phyloP scores from a whole-genome alignment of 2,888 invertebrate genomes.

The Cataglyphis cursor region DNA sequence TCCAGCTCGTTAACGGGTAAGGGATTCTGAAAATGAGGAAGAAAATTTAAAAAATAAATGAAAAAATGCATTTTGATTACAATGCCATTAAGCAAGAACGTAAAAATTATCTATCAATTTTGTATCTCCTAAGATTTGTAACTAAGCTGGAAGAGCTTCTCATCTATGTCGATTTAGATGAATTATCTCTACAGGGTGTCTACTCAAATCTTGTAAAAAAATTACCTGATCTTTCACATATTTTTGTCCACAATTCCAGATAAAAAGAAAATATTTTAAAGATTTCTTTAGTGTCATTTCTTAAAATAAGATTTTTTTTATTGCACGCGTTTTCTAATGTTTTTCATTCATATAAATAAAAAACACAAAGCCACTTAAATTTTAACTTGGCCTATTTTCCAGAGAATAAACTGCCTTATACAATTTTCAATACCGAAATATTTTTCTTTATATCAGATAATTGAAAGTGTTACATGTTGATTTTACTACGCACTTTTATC shows the following conservation, averaged over 20 bases:
- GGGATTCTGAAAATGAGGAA: conserved; percentile 22
- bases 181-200: neutral
- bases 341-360: no score
- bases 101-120: conserved; percentile 8
- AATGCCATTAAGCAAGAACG: neutral
- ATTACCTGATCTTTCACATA: no score
- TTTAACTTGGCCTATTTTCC: no score
- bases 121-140: neutral
- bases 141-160: no score
- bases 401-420: no score
- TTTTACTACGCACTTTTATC: neutral
- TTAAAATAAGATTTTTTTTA: no score
- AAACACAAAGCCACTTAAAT: no score
- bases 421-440: neutral
- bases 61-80: neutral
- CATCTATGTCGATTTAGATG: neutral
- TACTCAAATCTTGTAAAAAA: no score
- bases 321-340: no score
- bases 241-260: no score
- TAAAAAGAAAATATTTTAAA: no score
- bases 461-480: neutral
- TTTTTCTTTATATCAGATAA: neutral
- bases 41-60: conserved; percentile 13
- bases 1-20: conserved; percentile 14
- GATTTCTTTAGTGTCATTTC: no score